These are phyloP conservation scores for Spilogale gracilis DNA, from an alignment of 2,113 vertebrate genomes.

Conservation along the genomic window DNA sequence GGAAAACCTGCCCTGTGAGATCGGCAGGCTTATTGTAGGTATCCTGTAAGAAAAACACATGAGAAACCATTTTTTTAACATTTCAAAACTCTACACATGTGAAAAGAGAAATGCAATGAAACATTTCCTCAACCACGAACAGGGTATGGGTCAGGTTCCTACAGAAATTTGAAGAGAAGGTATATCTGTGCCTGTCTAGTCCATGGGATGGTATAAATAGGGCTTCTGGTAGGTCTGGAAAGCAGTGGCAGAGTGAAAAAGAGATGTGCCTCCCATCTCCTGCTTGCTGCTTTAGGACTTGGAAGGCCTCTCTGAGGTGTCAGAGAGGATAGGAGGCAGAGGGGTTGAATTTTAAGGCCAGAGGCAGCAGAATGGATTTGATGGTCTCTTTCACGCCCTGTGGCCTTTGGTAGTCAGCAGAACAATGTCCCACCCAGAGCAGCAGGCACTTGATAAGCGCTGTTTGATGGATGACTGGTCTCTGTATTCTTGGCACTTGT, in stretches of 20 bases:
- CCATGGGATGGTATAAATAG: too few relatives aligned
- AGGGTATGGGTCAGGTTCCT: neutral
- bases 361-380: neutral
- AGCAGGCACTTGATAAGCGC: neutral
- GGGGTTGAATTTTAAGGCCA: neutral
- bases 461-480: neutral
- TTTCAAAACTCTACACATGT: neutral
- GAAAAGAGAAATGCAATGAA: constrained; percentile 17
- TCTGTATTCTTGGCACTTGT: constrained; percentile 30
- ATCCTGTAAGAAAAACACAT: neutral
- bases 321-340: neutral
- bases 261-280: neutral
- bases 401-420: neutral
- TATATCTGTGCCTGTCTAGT: neutral
- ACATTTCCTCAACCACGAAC: neutral
- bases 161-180: neutral
- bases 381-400: neutral
- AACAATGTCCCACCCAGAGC: neutral
- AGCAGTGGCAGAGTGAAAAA: neutral
- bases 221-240: neutral
- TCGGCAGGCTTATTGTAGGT: neutral
- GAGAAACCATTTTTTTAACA: neutral
- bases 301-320: neutral
- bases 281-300: neutral
- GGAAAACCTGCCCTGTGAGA: neutral